These are phyloP conservation scores for Carettochelys insculpta DNA, from an alignment of 2,113 vertebrate genomes.

Conservation along the genomic window DNA sequence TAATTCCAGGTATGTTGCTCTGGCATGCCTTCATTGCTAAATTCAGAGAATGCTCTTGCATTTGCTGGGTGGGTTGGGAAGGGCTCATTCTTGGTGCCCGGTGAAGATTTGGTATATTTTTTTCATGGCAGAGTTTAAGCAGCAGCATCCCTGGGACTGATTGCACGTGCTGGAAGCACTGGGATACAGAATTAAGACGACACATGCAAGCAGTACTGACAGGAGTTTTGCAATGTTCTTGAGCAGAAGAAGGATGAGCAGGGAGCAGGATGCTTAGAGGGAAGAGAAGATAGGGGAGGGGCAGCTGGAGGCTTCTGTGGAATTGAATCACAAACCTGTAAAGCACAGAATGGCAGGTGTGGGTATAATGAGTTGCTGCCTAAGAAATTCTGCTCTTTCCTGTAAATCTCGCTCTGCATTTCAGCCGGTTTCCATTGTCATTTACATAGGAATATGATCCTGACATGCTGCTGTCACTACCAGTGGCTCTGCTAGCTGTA, in stretches of 20 bases:
- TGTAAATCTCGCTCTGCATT: not conserved
- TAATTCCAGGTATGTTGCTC: conserved; percentile 30
- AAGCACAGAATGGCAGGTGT: not conserved
- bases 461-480: not conserved
- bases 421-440: not conserved
- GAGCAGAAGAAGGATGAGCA: not conserved
- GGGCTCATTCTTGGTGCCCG: not conserved
- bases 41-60: conserved; percentile 17
- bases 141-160: not conserved
- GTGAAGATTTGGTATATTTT: conserved; percentile 5
- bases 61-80: conserved; percentile 29
- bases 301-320: not conserved
- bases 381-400: not conserved
- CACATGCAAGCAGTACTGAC: not conserved
- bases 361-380: not conserved
- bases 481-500: not conserved
- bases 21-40: not conserved
- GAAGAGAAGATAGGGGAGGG: not conserved
- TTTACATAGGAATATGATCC: not conserved
- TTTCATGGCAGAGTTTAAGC: not conserved
- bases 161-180: not conserved
- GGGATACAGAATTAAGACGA: not conserved
- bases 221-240: not conserved
- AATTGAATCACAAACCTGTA: accelerated
- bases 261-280: conserved; percentile 10